Base-by-base conservation (phyloP, 2,888 invertebrate species). In the Monopis laevigella region DNA sequence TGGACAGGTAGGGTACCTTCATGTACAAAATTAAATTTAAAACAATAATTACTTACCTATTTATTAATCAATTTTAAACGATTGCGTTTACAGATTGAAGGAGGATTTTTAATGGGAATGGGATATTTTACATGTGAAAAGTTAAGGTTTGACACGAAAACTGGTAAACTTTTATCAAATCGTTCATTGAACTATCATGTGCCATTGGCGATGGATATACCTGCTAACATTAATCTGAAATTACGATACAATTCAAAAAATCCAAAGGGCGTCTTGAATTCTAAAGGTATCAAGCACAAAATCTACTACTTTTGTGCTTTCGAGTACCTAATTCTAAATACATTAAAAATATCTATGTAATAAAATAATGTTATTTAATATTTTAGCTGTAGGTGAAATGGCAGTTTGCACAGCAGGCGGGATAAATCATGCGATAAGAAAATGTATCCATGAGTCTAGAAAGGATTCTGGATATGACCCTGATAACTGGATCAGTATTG, bases 101-200 rank as follows among this genome's bases (percentile, higher is more conserved):
- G 91, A 1, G 88, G 87, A 0, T 90, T 88, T 54, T 56, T 88
- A 1, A 88, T 88, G 84, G 89, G 78, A 35, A 58, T 73, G 1
- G 92, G 93, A 4, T 88, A 87, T 56, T 89, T 84, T 72, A 86
- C 88, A 0, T 75, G 74, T 0, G 92, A 92, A 62, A 83, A 88
- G 49, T 53, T 90, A 30, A 68, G 84, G 1, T 87, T 83, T 53
- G 83, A 88, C 52, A 60, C 75, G 11, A 50, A 57, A 6, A 84
- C 86, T 2, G 92, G 90, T 0, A 70, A 78, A 51, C 61, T 89
- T n/a, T 58, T 88, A 2, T 88, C 88, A 3, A 83, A 87, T 53
- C 78, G 88, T 36, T 89, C 90, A 1, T 86, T 91, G 83, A 84
- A 73, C 38, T 90, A 90, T 56, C 88, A 88, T 56, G 84, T 86